Percentiles rank a stretch among this genome's conserved stretches.
These are phyloP conservation scores for Danaus melanippus DNA, from an alignment of 1,140 invertebrate genomes.

Conservation along the genomic window DNA sequence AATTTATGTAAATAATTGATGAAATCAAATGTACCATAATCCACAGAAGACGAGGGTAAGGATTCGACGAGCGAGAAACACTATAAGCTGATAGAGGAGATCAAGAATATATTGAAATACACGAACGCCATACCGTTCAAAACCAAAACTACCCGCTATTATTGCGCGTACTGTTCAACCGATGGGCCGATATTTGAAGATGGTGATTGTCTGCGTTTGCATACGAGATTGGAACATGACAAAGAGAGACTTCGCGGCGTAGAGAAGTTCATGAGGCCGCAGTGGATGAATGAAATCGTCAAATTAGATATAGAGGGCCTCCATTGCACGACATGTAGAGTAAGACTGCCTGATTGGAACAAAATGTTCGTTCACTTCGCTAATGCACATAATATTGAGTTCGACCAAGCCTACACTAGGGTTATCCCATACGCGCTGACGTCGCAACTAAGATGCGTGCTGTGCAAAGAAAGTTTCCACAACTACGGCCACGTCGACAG, in stretches of 20 bases:
- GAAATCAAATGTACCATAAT: not conserved
- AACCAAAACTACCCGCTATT: slow-evolving; percentile 33
- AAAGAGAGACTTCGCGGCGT: slow-evolving; percentile 27
- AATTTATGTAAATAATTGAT: not conserved
- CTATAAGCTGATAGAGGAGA: slow-evolving; percentile 38
- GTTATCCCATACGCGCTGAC: slow-evolving; percentile 42
- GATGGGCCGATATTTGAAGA: slow-evolving; percentile 37
- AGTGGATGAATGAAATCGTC: slow-evolving; percentile 39
- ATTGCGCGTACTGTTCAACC: slow-evolving; percentile 46
- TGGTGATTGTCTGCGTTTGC: slow-evolving; percentile 30
- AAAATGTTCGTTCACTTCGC: slow-evolving; percentile 44
- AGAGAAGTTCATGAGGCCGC: slow-evolving; percentile 36
- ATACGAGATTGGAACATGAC: slow-evolving; percentile 32
- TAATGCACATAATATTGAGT: slow-evolving; percentile 28
- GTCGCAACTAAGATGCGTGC: slow-evolving; percentile 29
- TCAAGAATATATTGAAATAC: slow-evolving; percentile 36
- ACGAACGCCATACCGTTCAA: slow-evolving; percentile 54
- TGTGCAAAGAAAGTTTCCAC: slow-evolving; percentile 34
- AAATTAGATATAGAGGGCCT: slow-evolving; percentile 47
- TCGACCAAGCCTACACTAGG: slow-evolving; percentile 39
- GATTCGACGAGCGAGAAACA: slow-evolving; percentile 20
- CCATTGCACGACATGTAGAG: slow-evolving; percentile 34
- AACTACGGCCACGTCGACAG: slow-evolving; percentile 41
- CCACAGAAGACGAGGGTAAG: slow-evolving; percentile 14
- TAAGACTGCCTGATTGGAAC: slow-evolving; percentile 35